These are phyloP conservation scores for Lasioglossum villosulum DNA, from an alignment of 2,888 invertebrate species.

Conservation along the genomic window DNA sequence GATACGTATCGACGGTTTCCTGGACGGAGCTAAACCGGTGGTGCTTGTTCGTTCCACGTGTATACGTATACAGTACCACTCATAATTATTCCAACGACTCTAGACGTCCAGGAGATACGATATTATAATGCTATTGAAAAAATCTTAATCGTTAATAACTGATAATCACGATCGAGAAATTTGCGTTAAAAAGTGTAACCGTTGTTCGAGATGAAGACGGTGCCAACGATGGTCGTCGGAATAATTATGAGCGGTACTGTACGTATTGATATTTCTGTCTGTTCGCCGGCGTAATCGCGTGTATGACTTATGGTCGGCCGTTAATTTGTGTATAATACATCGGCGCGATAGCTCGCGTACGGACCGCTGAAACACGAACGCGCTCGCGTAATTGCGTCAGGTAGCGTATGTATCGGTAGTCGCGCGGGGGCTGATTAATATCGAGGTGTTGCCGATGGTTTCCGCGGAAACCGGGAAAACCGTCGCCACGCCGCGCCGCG, in stretches of 20 bases:
- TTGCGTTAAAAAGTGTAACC: not conserved
- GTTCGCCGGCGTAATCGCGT: constrained; percentile 43
- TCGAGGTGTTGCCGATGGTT: constrained; percentile 3
- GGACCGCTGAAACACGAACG: not conserved
- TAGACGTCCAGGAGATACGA: not conserved
- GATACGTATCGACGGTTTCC: constrained; percentile 53
- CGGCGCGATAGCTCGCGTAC: constrained; percentile 12
- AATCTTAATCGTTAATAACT: not conserved
- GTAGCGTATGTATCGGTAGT: not conserved
- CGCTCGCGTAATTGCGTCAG: constrained; percentile 23
- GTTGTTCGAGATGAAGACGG: not conserved
- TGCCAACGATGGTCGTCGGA: not conserved
- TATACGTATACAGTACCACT: constrained; percentile 9
- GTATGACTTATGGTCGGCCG: constrained; percentile 43
- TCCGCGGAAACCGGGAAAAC: constrained; percentile 48
- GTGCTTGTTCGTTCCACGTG: constrained; percentile 46
- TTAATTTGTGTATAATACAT: constrained; percentile 54
- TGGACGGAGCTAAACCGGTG: constrained; percentile 62
- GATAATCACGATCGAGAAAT: not conserved
- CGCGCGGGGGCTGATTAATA: constrained; percentile 34
- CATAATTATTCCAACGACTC: not conserved
- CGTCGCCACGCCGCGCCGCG: constrained; percentile 27
- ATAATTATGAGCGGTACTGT: constrained; percentile 10
- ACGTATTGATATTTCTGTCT: constrained; percentile 51
- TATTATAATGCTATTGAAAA: not conserved